These are phyloP conservation scores for Momotus momota DNA, from an alignment of 2,797 vertebrate genomes.

Conservation along the genomic window DNA sequence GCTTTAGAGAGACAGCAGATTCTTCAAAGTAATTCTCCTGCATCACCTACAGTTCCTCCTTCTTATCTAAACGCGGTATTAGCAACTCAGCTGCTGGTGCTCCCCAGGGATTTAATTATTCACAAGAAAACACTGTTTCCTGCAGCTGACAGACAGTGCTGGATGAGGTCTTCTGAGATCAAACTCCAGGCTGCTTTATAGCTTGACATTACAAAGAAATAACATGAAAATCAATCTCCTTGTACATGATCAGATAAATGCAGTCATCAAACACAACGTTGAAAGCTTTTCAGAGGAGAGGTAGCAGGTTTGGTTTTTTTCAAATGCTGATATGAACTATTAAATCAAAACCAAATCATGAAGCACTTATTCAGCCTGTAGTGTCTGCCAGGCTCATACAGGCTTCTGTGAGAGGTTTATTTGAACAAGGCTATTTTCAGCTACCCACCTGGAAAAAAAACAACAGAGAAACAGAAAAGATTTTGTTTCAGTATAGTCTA, in stretches of 20 bases:
- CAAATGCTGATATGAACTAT: not conserved
- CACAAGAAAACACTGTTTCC: not conserved
- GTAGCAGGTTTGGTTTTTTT: not conserved
- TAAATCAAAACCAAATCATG: not conserved
- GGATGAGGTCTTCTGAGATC: conserved; percentile 11
- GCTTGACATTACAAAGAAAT: conserved; percentile 13
- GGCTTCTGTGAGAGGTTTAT: conserved; percentile 29
- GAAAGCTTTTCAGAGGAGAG: conserved; percentile 15
- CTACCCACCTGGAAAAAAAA: not conserved
- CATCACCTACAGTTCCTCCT: not conserved
- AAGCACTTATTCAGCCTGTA: not conserved
- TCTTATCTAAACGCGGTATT: not conserved
- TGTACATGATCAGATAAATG: conserved; percentile 8
- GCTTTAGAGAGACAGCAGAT: not conserved
- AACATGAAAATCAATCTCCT: not conserved
- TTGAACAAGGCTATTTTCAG: conserved; percentile 31
- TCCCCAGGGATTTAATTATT: conserved; percentile 36
- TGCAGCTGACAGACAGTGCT: not conserved
- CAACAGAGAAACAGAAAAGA: not conserved
- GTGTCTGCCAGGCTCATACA: not conserved
- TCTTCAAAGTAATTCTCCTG: not conserved
- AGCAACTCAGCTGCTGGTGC: not conserved
- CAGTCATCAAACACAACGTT: not conserved
- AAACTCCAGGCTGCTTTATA: not conserved
- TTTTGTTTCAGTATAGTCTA: not conserved